Evolutionary conservation across 1,140 invertebrate genomes (phyloP).

Genomic region (Eufriesea mexicana): DNA sequence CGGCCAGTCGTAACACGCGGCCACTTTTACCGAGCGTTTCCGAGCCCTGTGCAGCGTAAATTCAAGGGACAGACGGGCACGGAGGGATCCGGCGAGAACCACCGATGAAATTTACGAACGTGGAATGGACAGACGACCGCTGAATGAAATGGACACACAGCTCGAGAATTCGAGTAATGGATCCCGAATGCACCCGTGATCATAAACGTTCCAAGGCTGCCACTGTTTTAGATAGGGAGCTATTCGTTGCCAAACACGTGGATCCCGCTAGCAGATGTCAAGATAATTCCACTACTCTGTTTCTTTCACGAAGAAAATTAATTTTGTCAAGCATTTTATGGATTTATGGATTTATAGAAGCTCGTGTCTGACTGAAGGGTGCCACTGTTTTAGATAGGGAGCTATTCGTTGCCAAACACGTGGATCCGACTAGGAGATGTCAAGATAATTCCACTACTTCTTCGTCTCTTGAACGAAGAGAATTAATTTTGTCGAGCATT

Average conservation of each 20-base stretch:
- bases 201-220: not conserved
- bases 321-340: too few species aligned
- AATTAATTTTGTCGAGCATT: not conserved
- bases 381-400: not conserved
- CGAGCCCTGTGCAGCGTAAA: conserved; percentile 2
- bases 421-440: too few species aligned
- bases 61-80: not conserved
- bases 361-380: not conserved
- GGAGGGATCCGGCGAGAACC: not conserved
- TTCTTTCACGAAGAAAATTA: not conserved
- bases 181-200: not conserved
- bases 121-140: conserved; percentile 1
- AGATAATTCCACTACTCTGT: not conserved
- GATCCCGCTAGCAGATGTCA: too few species aligned
- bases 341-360: not conserved
- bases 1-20: conserved; percentile 7
- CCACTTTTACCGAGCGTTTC: conserved; percentile 17
- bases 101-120: conserved; percentile 25
- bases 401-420: not conserved
- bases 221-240: not conserved
- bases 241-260: not conserved
- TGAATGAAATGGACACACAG: conserved; percentile 8
- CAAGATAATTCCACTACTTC: not conserved
- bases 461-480: not conserved
- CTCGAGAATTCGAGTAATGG: conserved; percentile 2